Base-by-base conservation (phyloP, 1,140 invertebrate genomes). In the Kradibia gibbosae region DNA sequence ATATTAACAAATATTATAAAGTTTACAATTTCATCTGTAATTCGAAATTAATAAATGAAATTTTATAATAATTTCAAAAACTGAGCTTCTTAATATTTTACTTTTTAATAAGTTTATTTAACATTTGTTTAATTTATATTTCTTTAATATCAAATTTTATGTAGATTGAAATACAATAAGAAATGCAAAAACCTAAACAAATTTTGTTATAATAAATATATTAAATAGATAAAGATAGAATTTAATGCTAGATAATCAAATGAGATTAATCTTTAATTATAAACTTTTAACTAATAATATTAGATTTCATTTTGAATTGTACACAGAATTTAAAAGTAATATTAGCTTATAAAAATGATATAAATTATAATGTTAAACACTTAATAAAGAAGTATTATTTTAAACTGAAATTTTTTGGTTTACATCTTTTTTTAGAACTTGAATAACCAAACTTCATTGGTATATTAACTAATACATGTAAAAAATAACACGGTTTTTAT, bases 191-290 rank as follows among this genome's bases (percentile, higher is more conserved):
- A 25, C 1, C 31, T 65, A 31, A 65, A 36, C 34, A 65, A 36
- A 34, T 36, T 65, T 36, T 65, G n/a, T n/a, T 36, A 13, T 53
- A 10, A 62, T 34, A 62, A 31, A 31, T 62, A 11, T 62, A 62
- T 62, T 31, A 28, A 31, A 62, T 31, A 31, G 34, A 13, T 31
- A 34, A 31, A 34, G 20, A 62, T 62, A 34, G 1, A 34, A 62
- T 13, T 65, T 65, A 36, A 65, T 65, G 15, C 4, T 36, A 65
- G 60, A 65, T 36, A 4, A 65, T 65, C 36, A 65, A 17, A 65
- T 4, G 34, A 65, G 13, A 65, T 65, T 65, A 65, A 65, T 65
- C 31, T 36, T 34, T 65, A 65, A 65, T 65, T 65, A 65, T 20
- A 2, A 34, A 36, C n/a, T n/a, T n/a, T n/a, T 65, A 36, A 20